A percentile compares a stretch with the other conserved stretches of the same genome.
These are phyloP conservation scores for Trissolcus brochymenae DNA, from an alignment of 2,888 invertebrate genomes.

Conservation along the genomic window DNA sequence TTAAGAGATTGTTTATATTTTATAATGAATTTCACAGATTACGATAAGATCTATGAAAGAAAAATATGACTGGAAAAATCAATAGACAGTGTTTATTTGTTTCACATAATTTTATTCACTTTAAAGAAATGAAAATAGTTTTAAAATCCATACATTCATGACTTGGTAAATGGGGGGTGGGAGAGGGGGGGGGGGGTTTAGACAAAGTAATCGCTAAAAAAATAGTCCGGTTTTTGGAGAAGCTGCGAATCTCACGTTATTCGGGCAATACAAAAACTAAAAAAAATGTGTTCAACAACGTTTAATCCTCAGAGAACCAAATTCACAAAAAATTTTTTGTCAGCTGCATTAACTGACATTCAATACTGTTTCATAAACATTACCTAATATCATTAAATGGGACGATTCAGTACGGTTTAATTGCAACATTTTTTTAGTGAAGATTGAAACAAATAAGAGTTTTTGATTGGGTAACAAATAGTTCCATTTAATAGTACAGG, in stretches of 20 bases:
- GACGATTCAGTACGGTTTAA: background rate
- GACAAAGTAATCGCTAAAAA: background rate
- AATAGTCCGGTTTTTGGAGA: conserved; percentile 1
- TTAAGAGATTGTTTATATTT: background rate
- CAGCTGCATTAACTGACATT: background rate
- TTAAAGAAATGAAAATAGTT: conserved; percentile 1
- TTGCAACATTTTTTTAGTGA: background rate
- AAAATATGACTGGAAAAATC: background rate
- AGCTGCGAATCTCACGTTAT: conserved; percentile 2
- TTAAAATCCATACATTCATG: conserved; percentile 7
- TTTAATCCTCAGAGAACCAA: background rate
- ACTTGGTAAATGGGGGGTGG: background rate
- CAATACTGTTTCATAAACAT: no score
- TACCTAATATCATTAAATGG: background rate
- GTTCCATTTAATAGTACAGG: no score
- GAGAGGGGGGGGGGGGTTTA: background rate
- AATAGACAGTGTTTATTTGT: background rate
- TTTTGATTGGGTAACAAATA: no score
- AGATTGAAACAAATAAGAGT: no score
- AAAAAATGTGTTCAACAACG: background rate
- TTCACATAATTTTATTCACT: background rate
- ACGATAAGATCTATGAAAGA: background rate
- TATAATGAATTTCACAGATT: background rate
- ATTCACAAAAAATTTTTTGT: background rate
- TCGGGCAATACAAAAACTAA: conserved; percentile 1